Evolutionary conservation across 2,888 invertebrate species (phyloP), one percentile per base, ranked within the genome.

Genomic region (Melinaea marsaeus): DNA sequence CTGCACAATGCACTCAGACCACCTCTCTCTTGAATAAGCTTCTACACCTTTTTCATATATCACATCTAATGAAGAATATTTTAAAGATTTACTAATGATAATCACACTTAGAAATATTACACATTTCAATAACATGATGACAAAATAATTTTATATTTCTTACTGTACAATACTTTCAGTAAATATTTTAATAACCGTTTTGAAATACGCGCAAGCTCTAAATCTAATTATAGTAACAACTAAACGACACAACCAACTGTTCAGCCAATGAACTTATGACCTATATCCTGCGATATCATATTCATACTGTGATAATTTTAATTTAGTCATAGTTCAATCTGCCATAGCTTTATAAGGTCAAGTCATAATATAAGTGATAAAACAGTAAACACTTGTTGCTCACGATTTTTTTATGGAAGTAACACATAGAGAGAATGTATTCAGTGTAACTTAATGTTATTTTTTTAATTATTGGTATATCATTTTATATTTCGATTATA

Each of bases 21-120:
- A 96, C 76, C 93, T 90, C 74, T 95, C 94, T 37, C 92, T 92
- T 59, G 93, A 83, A 81, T 95, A 96, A 7, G 95, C 93, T 66
- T 92, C 88, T 7, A 94, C 90, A 60, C 94, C 95, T 75, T 84
- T 86, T 63, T 79, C 71, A 66, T 80, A 90, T 1, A 76, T 75
- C 78, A 82, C 81, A 35, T 88, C 84, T 51, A 90, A 63, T 7
- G 86, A 87, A 57, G 79, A 70, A 62, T 79, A 70, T 67, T 78
- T 79, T 32, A 72, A 57, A 60, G 78, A 71, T 55, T 74, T 61
- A 58, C 71, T 60, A 54, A 61, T 11, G 13, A 72, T 22, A 57
- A 71, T 11, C 34, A 58, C 47, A 62, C 32, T 55, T 63, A 74
- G 54, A 63, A 67, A 51, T 33, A 69, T 33, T 13, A 67, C 22